Conservation (phyloP, 2,888 invertebrate species). For the Octodonta nipae region DNA sequence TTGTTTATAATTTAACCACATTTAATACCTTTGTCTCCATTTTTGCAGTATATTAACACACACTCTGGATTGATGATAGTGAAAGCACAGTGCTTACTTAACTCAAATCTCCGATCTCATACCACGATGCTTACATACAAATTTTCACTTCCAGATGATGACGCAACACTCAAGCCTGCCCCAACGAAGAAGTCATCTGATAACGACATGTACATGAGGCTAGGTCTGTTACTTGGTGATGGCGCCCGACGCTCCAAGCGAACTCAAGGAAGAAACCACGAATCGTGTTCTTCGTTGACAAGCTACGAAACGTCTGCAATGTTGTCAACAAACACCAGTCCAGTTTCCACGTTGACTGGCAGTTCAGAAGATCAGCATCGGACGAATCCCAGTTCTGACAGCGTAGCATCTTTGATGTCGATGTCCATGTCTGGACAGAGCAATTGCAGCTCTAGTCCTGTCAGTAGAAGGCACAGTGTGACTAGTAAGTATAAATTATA, state of each 20-base stretch:
- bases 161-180: conserved; percentile 52
- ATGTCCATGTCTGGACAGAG: conserved; percentile 66
- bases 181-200: conserved; percentile 45
- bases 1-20: background rate
- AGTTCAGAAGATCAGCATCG: conserved; percentile 56
- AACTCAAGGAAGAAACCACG: conserved; percentile 33
- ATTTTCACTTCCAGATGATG: conserved; percentile 45
- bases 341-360: conserved; percentile 78
- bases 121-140: background rate
- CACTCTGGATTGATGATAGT: too few species aligned
- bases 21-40: background rate
- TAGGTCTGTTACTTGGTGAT: conserved; percentile 69
- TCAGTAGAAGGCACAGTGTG: conserved; percentile 64
- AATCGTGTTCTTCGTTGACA: conserved; percentile 38
- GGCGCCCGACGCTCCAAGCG: conserved; percentile 29
- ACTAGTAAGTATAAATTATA: conserved; percentile 63
- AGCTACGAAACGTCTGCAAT: conserved; percentile 47
- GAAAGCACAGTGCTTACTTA: too few species aligned
- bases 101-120: background rate
- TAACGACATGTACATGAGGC: conserved; percentile 69
- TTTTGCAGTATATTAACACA: background rate
- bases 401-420: conserved; percentile 62
- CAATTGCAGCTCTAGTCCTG: conserved; percentile 66
- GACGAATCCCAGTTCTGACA: conserved; percentile 49
- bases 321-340: conserved; percentile 72